Evolutionary conservation across 2,113 vertebrate species (phyloP).

Genomic region (Cryptomyrus ogoouensis): DNA sequence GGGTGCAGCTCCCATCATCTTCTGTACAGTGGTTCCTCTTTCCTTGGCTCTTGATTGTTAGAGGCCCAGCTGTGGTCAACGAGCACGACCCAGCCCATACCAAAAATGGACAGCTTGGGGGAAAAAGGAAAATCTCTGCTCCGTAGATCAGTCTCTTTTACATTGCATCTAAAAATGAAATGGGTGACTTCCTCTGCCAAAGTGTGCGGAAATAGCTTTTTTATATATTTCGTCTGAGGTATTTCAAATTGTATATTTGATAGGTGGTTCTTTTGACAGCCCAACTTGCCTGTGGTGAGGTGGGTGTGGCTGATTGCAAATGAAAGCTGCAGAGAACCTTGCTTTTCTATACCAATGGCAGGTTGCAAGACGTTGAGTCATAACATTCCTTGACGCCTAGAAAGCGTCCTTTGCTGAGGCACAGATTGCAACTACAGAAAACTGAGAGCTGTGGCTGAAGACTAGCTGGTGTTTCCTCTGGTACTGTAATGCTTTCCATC

Average conservation of each 20-base stretch:
- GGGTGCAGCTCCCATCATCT: not conserved
- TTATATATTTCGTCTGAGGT: not conserved
- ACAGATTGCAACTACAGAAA: not conserved
- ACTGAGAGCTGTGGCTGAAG: not conserved
- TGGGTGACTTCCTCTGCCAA: not conserved
- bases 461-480: not conserved
- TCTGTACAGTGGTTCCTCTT: not conserved
- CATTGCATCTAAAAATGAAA: not conserved
- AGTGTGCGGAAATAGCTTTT: not conserved
- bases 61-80: not conserved
- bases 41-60: not conserved
- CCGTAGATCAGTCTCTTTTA: slow-evolving; percentile 33
- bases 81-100: not conserved
- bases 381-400: not conserved
- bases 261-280: not conserved
- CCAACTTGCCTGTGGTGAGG: slow-evolving; percentile 2
- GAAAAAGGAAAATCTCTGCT: slow-evolving; percentile 28
- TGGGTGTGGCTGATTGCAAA: slow-evolving; percentile 32
- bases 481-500: not conserved
- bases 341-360: not conserved
- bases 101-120: not conserved
- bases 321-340: slow-evolving; percentile 11
- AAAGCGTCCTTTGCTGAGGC: not conserved
- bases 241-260: not conserved
- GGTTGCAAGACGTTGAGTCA: not conserved